Conservation (phyloP, 2,888 invertebrate genomes). For the Ditula angustiorana region DNA sequence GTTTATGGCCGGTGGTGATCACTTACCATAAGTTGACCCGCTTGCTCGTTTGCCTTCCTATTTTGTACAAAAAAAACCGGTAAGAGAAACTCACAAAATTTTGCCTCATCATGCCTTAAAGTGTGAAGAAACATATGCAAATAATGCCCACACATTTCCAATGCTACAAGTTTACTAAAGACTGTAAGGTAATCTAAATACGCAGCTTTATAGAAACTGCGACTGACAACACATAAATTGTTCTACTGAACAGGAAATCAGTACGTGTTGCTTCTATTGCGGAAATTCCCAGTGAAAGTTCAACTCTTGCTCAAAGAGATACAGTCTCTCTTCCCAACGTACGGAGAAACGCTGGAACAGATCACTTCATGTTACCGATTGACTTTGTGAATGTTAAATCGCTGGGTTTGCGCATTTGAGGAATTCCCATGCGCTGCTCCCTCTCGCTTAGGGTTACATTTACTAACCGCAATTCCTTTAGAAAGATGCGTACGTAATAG, state of each 20-base stretch:
- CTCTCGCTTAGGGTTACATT: not conserved
- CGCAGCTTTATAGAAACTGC: too few species aligned
- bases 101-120: too few species aligned
- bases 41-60: too few species aligned
- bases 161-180: too few species aligned
- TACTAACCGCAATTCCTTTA: not conserved
- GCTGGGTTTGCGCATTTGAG: not conserved
- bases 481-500: not conserved
- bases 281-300: not conserved
- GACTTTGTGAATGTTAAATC: constrained; percentile 2
- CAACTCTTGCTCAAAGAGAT: not conserved
- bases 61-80: too few species aligned
- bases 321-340: not conserved
- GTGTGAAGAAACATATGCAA: too few species aligned
- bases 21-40: too few species aligned
- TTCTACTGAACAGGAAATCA: not conserved
- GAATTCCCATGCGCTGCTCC: not conserved
- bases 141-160: too few species aligned
- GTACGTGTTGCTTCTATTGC: not conserved
- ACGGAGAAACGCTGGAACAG: not conserved
- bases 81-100: too few species aligned
- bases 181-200: too few species aligned
- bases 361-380: not conserved
- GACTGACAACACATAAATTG: too few species aligned
- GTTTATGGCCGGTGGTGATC: too few species aligned